Percentiles rank a stretch among this genome's conserved stretches.
Conservation (phyloP, 2,113 vertebrate species). For the Lipophrys pholis region DNA sequence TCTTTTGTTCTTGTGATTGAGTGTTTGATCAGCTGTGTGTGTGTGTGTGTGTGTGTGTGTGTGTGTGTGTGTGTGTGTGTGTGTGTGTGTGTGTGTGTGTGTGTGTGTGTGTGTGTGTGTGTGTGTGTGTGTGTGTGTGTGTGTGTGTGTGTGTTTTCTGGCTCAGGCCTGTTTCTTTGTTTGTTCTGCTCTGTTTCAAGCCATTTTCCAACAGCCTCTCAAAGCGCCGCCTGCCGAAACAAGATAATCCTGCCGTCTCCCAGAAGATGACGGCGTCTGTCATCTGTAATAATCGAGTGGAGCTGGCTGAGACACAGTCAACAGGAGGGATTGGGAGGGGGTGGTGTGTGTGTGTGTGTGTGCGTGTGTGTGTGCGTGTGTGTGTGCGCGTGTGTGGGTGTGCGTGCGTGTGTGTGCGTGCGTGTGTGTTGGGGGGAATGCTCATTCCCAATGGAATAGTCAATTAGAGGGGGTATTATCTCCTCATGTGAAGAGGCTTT, state of each 20-base stretch:
- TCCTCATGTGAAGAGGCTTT: conserved; percentile 71
- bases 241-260: conserved; percentile 71
- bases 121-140: too few relatives aligned
- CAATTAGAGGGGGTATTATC: conserved; percentile 75
- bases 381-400: too few relatives aligned
- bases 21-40: conserved; percentile 26
- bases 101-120: too few relatives aligned
- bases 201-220: conserved; percentile 54
- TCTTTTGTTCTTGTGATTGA: conserved; percentile 12
- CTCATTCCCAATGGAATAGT: conserved; percentile 53
- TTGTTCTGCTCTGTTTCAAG: conserved; percentile 52
- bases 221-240: conserved; percentile 63
- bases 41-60: conserved; percentile 29
- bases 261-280: conserved; percentile 74
- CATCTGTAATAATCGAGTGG: conserved; percentile 69
- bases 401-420: too few relatives aligned
- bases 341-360: not conserved
- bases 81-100: conserved; percentile 28
- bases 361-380: too few relatives aligned
- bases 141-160: not conserved
- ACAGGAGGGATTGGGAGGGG: conserved; percentile 39
- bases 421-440: not conserved
- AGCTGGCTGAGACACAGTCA: conserved; percentile 62
- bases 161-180: conserved; percentile 38
- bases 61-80: conserved; percentile 28